phyloP scores from a whole-genome alignment of 2,888 invertebrate species.

The Eupithecia subumbrata region DNA sequence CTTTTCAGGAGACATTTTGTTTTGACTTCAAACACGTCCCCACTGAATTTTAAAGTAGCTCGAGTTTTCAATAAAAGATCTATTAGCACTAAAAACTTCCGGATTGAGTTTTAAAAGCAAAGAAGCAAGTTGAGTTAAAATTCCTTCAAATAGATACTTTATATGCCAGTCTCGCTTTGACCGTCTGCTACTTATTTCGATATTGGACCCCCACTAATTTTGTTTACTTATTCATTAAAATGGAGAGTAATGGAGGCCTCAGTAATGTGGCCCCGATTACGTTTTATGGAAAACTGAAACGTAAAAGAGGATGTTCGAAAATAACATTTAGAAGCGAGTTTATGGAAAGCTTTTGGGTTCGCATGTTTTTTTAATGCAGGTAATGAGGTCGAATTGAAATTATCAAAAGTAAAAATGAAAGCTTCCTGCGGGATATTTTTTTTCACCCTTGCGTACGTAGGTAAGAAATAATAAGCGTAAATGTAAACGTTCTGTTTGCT shows the following conservation, averaged over 20 bases:
- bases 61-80: conserved; percentile 46
- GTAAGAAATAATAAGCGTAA: neutral
- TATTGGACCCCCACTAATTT: conserved; percentile 79
- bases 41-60: conserved; percentile 17
- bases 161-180: conserved; percentile 71
- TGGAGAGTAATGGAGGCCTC: conserved; percentile 70
- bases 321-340: conserved; percentile 31
- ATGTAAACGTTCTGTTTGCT: neutral
- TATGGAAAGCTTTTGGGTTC: conserved; percentile 31
- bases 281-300: conserved; percentile 72
- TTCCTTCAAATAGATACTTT: conserved; percentile 71
- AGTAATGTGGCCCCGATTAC: conserved; percentile 70
- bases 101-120: conserved; percentile 60
- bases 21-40: conserved; percentile 2
- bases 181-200: conserved; percentile 76
- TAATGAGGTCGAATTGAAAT: conserved; percentile 11
- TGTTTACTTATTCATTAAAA: conserved; percentile 82
- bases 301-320: conserved; percentile 51
- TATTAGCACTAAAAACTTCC: conserved; percentile 57
- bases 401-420: conserved; percentile 5
- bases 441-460: neutral
- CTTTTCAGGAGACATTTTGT: neutral
- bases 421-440: neutral
- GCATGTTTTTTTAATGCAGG: conserved; percentile 20
- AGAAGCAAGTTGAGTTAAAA: conserved; percentile 60